Conservation (phyloP, 2,797 vertebrate genomes). For the Dallia pectoralis region DNA sequence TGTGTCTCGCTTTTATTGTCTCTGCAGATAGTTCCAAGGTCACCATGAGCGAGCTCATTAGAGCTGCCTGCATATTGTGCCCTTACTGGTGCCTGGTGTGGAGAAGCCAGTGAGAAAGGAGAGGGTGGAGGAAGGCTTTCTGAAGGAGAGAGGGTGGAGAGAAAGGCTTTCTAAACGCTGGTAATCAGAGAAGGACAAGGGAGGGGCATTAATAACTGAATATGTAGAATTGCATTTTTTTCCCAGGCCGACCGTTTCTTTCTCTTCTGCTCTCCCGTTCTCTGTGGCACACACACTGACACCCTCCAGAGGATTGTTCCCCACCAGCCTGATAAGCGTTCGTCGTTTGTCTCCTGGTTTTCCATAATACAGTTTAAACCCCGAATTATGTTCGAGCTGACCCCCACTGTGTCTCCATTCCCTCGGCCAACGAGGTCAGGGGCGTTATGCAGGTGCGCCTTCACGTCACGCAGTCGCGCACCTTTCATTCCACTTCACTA, state of each 20-base stretch:
- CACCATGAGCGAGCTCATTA: not conserved
- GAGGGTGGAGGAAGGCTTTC: slow-evolving; percentile 34
- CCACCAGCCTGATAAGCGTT: slow-evolving; percentile 68
- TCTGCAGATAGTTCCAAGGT: not conserved
- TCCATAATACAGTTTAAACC: slow-evolving; percentile 69
- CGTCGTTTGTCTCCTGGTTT: slow-evolving; percentile 66
- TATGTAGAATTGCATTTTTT: not conserved
- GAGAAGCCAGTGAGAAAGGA: slow-evolving; percentile 1
- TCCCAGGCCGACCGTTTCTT: not conserved
- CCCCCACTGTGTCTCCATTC: slow-evolving; percentile 59
- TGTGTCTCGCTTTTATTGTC: not conserved
- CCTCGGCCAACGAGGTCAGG: slow-evolving; percentile 55
- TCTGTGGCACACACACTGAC: not conserved
- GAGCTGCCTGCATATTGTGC: not conserved
- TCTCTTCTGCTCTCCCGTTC: not conserved
- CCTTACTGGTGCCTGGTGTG: slow-evolving; percentile 17
- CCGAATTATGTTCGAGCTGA: slow-evolving; percentile 65
- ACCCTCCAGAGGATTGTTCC: slow-evolving; percentile 48
- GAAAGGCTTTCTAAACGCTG: not conserved
- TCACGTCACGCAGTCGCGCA: too few relatives aligned
- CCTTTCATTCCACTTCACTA: not conserved
- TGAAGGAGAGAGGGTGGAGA: not conserved
- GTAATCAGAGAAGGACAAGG: not conserved
- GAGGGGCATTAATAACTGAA: not conserved
- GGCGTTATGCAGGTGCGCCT: slow-evolving; percentile 45